Base-by-base conservation (phyloP, 2,797 vertebrate genomes). In the Clarias laeviceps region DNA sequence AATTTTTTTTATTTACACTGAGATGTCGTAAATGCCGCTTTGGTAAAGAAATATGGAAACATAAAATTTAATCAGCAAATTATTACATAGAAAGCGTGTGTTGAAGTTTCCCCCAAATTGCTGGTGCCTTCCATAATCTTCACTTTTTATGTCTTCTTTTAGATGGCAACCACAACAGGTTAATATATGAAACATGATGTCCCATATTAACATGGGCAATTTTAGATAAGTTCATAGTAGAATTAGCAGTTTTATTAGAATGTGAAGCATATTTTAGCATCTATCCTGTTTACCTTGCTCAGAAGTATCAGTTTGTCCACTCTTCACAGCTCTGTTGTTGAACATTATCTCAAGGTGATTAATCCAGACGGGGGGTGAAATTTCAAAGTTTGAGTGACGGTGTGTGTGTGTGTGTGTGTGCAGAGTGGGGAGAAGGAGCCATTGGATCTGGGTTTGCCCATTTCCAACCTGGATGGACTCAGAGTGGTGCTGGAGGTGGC, bases 391-490 rank as follows among this genome's bases (percentile, higher is more conserved):
- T 61, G 56, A 78, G 24, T 78, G 20, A 59, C 20, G 24, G 65
- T 70, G 65, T 59, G 22, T 22, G 54, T 72, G 74, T 61, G 4
- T 89, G 61, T 88, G 80, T 90, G 82, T 91, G 15, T 90, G 66
- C 92, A 99, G 98, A 99, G 95, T 77, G 97, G 98, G n/a, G 97
- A 99, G 92, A 94, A 95, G 77, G 97, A 98, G 85, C 97, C 96
- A 27, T 94, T 99, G 90, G 98, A 99, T 93, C 95, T 99, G 61
- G 98, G 98, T 15, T 94, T 98, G 90, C 98, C 98, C 62, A 99
- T 99, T 87, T 99, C 98, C 70, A 99, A 97, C 93, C 94, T 99
- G 91, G 98, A 99, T 4, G 98, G 98, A 56, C 96, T 98, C 40
- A 93, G 97, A 22, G 98, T 99, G 89, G 95, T 99, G 82, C 91